A percentile compares a stretch with the other conserved stretches of the same genome.
Conservation (phyloP, 2,797 vertebrate genomes). For the Sitta carolinensis region DNA sequence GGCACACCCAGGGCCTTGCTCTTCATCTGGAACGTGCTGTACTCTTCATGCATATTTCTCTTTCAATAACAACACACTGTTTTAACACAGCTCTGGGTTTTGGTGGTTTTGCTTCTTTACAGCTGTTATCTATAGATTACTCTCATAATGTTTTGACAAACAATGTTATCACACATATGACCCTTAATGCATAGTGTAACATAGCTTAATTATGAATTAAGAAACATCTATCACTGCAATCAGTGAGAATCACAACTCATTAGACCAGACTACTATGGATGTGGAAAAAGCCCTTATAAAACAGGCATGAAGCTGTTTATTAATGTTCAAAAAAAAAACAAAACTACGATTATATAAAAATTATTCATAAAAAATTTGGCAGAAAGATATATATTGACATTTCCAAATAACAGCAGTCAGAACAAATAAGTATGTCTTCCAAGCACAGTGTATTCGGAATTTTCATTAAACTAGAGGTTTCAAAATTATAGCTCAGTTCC, state of each 20-base stretch:
- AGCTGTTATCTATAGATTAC: not conserved
- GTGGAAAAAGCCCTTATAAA: not conserved
- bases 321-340: not conserved
- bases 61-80: not conserved
- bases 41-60: not conserved
- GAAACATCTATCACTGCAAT: slow-evolving; percentile 15
- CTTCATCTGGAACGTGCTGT: not conserved
- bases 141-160: not conserved
- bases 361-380: not conserved
- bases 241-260: slow-evolving; percentile 17
- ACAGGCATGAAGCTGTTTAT: not conserved
- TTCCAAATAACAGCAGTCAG: not conserved
- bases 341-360: not conserved
- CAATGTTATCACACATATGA: not conserved
- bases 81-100: not conserved
- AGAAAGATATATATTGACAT: not conserved
- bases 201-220: slow-evolving; percentile 21
- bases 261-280: not conserved
- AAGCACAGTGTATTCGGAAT: not conserved
- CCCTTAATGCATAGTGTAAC: slow-evolving; percentile 1
- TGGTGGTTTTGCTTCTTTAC: not conserved
- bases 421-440: not conserved
- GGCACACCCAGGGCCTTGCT: not conserved
- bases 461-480: not conserved
- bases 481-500: not conserved